A percentile compares a stretch with the other conserved stretches of the same genome.
phyloP scores from a whole-genome alignment of 2,797 vertebrate genomes.

The Bucorvus abyssinicus region DNA sequence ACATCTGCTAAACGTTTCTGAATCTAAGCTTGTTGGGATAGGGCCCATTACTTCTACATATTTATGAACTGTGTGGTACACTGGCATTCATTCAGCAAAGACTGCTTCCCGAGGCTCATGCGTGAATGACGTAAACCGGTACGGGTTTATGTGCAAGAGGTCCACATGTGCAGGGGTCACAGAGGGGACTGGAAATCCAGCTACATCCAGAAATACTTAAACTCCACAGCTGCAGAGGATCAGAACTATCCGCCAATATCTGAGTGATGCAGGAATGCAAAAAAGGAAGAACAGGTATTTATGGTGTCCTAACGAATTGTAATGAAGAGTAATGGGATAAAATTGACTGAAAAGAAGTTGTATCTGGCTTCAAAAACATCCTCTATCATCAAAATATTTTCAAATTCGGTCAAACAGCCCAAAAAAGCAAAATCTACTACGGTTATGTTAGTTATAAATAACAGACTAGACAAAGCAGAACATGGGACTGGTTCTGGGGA shows the following conservation, averaged over 20 bases:
- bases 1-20: constrained; percentile 66
- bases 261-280: background rate
- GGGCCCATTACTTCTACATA: constrained; percentile 47
- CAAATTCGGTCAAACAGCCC: background rate
- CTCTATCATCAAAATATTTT: background rate
- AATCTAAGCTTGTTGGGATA: constrained; percentile 46
- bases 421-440: background rate
- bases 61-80: constrained; percentile 65
- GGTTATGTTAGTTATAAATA: background rate
- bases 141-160: background rate
- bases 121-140: background rate
- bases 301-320: background rate
- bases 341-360: background rate
- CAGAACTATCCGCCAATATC: background rate
- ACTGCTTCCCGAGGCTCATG: background rate
- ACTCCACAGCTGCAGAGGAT: background rate
- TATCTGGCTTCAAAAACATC: background rate
- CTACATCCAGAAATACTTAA: background rate
- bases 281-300: background rate
- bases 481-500: background rate
- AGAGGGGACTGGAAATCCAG: background rate
- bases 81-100: constrained; percentile 59
- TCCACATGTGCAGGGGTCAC: constrained; percentile 42
- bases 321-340: background rate
- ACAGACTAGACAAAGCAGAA: background rate